These are phyloP conservation scores for Mungos mungo DNA, from an alignment of 2,113 vertebrate species.

Conservation along the genomic window DNA sequence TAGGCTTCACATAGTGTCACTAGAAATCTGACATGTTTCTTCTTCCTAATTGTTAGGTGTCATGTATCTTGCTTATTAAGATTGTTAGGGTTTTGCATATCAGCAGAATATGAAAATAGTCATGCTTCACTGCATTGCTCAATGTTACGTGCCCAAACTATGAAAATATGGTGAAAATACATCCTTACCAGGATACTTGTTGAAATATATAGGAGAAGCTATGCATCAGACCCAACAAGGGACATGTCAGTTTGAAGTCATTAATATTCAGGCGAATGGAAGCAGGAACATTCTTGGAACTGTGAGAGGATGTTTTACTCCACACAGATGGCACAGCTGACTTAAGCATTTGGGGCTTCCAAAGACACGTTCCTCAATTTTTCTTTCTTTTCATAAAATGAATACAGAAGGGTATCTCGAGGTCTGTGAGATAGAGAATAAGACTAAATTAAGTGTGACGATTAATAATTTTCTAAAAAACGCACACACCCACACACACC, in stretches of 20 bases:
- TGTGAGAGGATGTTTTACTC: neutral
- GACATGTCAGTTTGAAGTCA: slow-evolving; percentile 52
- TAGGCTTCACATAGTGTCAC: neutral
- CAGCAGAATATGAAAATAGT: slow-evolving; percentile 64
- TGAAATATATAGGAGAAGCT: slow-evolving; percentile 17
- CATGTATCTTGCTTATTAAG: slow-evolving; percentile 33
- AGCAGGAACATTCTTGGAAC: slow-evolving; percentile 12
- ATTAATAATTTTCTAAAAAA: neutral
- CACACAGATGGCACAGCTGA: slow-evolving; percentile 22
- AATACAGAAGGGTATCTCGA: slow-evolving; percentile 26
- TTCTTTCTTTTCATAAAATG: neutral
- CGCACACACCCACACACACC: too few species aligned
- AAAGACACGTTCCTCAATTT: neutral
- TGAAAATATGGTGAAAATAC: neutral
- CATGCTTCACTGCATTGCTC: neutral
- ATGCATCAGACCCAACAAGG: neutral
- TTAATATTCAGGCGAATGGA: slow-evolving; percentile 67
- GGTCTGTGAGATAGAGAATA: neutral
- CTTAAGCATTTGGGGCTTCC: slow-evolving; percentile 46
- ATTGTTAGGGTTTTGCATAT: slow-evolving; percentile 43
- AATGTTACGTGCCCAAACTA: slow-evolving; percentile 27
- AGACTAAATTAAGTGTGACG: neutral
- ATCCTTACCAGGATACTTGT: slow-evolving; percentile 1
- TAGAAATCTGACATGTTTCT: slow-evolving; percentile 30
- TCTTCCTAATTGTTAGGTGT: slow-evolving; percentile 62